These are phyloP conservation scores for Sphaeridia pumilis DNA, from an alignment of 2,888 invertebrate species.

Conservation along the genomic window DNA sequence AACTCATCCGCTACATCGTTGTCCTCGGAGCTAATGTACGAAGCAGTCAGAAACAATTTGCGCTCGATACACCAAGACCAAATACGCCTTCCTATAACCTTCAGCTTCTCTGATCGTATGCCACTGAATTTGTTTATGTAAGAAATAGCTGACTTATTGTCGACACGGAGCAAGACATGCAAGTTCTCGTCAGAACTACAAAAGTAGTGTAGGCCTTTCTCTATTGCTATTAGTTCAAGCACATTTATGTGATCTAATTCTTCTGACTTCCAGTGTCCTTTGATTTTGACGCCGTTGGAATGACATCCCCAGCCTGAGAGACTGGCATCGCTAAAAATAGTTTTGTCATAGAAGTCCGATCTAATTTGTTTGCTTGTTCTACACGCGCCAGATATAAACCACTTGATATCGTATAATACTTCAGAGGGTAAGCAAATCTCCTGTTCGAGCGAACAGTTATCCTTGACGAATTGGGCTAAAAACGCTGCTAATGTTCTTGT, in stretches of 20 bases:
- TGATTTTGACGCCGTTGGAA: background rate
- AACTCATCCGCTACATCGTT: conserved; percentile 16
- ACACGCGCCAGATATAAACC: background rate
- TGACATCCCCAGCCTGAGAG: background rate
- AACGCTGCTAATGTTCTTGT: background rate
- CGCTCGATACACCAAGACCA: conserved; percentile 14
- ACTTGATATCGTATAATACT: background rate
- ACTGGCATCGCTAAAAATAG: background rate
- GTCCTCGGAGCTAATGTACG: conserved; percentile 10
- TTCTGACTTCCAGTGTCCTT: background rate
- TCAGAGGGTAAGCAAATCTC: background rate
- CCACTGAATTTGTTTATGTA: conserved; percentile 21
- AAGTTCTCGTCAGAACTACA: background rate
- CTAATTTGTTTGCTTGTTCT: background rate
- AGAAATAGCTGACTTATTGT: conserved; percentile 8
- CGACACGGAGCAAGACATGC: conserved; percentile 1
- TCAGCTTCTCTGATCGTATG: background rate
- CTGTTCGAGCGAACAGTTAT: background rate
- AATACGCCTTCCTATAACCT: conserved; percentile 12
- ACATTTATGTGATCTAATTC: conserved; percentile 2
- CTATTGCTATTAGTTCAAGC: conserved; percentile 4
- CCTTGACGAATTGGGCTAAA: background rate
- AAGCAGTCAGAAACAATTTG: conserved; percentile 13
- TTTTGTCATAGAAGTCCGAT: background rate
- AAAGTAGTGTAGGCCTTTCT: background rate